A percentile compares a stretch with the other conserved stretches of the same genome.
phyloP scores from a whole-genome alignment of 1,140 invertebrate genomes.

The Drosophila aff. region DNA sequence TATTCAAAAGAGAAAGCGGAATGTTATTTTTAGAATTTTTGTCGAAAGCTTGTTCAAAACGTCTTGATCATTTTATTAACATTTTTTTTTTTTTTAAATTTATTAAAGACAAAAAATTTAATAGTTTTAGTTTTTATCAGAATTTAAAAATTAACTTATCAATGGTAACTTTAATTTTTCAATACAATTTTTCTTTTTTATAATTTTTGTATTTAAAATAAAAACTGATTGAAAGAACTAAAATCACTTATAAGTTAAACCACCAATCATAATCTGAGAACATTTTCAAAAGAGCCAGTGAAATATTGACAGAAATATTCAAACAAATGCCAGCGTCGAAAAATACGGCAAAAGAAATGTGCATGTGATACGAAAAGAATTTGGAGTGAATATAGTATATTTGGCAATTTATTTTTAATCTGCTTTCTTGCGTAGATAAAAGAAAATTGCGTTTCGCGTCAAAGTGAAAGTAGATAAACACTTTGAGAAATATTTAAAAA shows the following conservation, averaged over 20 bases:
- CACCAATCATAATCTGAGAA: not conserved
- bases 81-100: not conserved
- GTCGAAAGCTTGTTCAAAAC: not conserved
- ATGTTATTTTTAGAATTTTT: not conserved
- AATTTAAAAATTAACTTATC: not conserved
- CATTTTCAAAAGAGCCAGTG: constrained; percentile 15
- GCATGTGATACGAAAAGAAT: constrained; percentile 37
- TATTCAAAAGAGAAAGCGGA: not conserved
- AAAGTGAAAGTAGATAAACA: constrained; percentile 58
- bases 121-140: accelerated
- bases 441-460: constrained; percentile 67
- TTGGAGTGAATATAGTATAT: constrained; percentile 50
- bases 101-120: not conserved
- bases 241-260: not conserved
- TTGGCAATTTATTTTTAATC: constrained; percentile 67
- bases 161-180: not conserved
- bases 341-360: constrained; percentile 13
- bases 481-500: constrained; percentile 54
- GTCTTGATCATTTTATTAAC: not conserved
- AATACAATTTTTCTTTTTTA: not conserved
- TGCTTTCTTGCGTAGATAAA: constrained; percentile 67
- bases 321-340: constrained; percentile 47
- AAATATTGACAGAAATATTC: constrained; percentile 23
- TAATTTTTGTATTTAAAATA: too few species aligned
- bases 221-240: too few species aligned